Evolutionary conservation across 2,113 vertebrate species (phyloP).

Genomic region (Nannobrachium achirus): DNA sequence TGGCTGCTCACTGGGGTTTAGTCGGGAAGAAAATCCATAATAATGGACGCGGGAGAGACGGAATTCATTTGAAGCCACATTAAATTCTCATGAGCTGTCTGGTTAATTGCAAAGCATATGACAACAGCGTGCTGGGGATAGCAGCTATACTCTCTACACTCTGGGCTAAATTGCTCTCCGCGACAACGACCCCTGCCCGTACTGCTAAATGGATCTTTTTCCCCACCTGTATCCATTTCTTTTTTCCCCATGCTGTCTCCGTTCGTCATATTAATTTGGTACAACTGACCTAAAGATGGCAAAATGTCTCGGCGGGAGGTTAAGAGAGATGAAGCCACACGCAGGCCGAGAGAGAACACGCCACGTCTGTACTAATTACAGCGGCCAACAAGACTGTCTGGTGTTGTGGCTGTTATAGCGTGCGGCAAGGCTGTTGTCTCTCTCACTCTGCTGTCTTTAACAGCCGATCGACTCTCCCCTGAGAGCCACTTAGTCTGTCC

Average conservation of each 20-base stretch:
- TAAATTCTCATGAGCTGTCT: slow-evolving; percentile 31
- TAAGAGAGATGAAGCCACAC: background rate
- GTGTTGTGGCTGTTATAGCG: slow-evolving; percentile 47
- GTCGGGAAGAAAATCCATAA: slow-evolving; percentile 8
- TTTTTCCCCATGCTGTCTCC: slow-evolving; percentile 17
- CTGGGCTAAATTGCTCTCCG: background rate
- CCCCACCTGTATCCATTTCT: background rate
- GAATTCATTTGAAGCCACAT: slow-evolving; percentile 36
- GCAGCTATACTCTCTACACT: background rate
- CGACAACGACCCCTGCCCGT: background rate
- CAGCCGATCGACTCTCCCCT: slow-evolving; percentile 67
- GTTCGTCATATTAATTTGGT: slow-evolving; percentile 12
- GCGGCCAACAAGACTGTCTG: slow-evolving; percentile 39
- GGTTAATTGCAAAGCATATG: slow-evolving; percentile 26
- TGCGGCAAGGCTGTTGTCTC: slow-evolving; percentile 57
- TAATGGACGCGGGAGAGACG: slow-evolving; percentile 23
- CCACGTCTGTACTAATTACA: slow-evolving; percentile 65
- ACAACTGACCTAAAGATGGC: slow-evolving; percentile 18
- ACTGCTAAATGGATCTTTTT: background rate
- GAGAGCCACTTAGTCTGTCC: slow-evolving; percentile 76
- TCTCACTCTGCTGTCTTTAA: slow-evolving; percentile 69
- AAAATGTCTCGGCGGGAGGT: slow-evolving; percentile 29
- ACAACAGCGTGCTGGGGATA: slow-evolving; percentile 11
- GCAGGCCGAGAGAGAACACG: slow-evolving; percentile 23
- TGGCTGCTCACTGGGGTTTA: background rate